These are phyloP conservation scores for Meda fulgida DNA, from an alignment of 2,797 vertebrate species.

Conservation along the genomic window DNA sequence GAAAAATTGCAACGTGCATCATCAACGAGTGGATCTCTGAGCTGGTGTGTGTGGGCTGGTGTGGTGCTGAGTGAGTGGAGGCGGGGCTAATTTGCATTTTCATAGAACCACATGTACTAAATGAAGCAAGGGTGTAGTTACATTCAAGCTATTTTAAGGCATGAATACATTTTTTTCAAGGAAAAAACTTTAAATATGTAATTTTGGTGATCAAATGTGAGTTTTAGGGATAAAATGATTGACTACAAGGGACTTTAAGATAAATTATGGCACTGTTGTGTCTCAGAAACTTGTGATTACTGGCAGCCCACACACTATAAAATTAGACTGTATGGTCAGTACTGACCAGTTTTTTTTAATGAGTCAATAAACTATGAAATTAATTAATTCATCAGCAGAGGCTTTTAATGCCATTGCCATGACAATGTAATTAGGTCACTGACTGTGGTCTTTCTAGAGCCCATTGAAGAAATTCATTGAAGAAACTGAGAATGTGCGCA, in stretches of 20 bases:
- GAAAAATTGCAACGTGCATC: no score
- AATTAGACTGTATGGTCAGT: background rate
- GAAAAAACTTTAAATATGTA: no score
- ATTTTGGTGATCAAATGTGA: no score
- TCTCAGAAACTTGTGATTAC: background rate
- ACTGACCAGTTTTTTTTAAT: background rate
- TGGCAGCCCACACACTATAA: background rate
- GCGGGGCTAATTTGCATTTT: no score
- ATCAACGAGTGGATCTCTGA: no score
- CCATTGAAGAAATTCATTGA: background rate
- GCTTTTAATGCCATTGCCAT: constrained; percentile 33
- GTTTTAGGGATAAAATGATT: no score
- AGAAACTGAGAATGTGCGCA: background rate
- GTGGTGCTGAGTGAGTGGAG: no score
- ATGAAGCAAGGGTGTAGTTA: no score
- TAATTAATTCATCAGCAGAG: background rate
- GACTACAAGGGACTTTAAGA: background rate
- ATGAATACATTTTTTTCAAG: no score
- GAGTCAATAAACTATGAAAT: background rate
- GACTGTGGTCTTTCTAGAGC: background rate
- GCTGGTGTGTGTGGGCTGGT: no score
- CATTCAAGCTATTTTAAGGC: no score
- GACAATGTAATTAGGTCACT: constrained; percentile 36
- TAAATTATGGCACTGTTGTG: background rate
- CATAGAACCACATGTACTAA: no score